A percentile compares a stretch with the other conserved stretches of the same genome.
These are phyloP conservation scores for Drosophila murphyi DNA, from an alignment of 1,140 invertebrate species.

Conservation along the genomic window DNA sequence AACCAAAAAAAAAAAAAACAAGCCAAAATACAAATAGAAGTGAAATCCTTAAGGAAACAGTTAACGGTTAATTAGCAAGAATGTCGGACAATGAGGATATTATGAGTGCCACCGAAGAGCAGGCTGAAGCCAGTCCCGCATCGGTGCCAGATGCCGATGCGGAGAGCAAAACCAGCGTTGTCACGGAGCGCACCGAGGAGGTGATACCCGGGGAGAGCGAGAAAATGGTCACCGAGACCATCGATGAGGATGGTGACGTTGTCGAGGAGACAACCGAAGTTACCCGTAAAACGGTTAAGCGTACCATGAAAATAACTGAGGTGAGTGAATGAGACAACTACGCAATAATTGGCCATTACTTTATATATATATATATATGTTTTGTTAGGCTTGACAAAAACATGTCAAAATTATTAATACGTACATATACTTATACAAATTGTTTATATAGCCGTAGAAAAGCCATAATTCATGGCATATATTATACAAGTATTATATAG, in stretches of 20 bases:
- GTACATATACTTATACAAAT: conserved; percentile 54
- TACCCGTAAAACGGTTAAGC: conserved; percentile 78
- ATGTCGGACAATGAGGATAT: conserved; percentile 83
- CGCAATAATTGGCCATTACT: neutral
- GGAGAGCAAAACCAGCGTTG: conserved; percentile 68
- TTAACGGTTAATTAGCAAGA: conserved; percentile 25
- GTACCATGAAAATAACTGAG: conserved; percentile 84
- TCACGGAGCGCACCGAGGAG: conserved; percentile 72
- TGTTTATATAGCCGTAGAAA: conserved; percentile 71
- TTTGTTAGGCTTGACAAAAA: conserved; percentile 19
- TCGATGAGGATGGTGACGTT: conserved; percentile 82
- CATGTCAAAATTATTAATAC: conserved; percentile 45
- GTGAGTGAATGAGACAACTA: conserved; percentile 52
- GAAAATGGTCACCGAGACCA: conserved; percentile 77
- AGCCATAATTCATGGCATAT: conserved; percentile 66
- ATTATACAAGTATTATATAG: conserved; percentile 27
- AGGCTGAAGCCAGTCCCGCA: conserved; percentile 33
- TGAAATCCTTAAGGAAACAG: conserved; percentile 19
- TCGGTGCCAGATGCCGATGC: conserved; percentile 35
- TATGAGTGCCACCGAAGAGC: conserved; percentile 61
- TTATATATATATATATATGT: neutral
- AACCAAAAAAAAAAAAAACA: conserved; percentile 15
- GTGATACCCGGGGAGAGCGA: conserved; percentile 75
- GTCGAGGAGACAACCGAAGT: conserved; percentile 81
- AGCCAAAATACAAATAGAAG: conserved; percentile 23